Conservation (phyloP, 2,797 vertebrate genomes). For the Phrynocephalus guinanensis region DNA sequence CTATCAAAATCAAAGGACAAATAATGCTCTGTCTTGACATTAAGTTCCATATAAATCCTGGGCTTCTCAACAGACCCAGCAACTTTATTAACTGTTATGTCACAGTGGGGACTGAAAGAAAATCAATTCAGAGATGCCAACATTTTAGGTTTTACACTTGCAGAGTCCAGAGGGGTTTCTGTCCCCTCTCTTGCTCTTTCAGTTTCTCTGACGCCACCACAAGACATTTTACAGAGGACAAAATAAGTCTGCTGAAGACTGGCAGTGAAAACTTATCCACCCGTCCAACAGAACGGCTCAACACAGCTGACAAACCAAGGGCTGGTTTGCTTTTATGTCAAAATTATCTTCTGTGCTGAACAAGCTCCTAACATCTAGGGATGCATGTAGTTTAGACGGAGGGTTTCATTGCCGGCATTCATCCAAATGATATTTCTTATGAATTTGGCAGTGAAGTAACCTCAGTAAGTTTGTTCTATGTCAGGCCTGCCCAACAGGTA, state of each 20-base stretch:
- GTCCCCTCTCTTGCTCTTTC: constrained; percentile 35
- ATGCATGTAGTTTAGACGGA: background rate
- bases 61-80: constrained; percentile 63
- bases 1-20: constrained; percentile 65
- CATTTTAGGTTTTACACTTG: constrained; percentile 60
- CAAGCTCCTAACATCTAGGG: background rate
- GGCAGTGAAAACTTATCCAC: background rate
- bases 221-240: background rate
- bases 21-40: constrained; percentile 66
- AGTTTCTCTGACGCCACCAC: constrained; percentile 4
- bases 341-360: background rate
- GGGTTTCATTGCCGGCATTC: background rate
- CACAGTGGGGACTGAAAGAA: constrained; percentile 63
- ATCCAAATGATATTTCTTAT: background rate
- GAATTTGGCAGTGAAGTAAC: background rate
- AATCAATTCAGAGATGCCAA: constrained; percentile 63
- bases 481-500: too few species aligned
- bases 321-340: background rate
- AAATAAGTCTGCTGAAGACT: background rate
- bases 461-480: background rate
- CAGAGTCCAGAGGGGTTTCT: constrained; percentile 40
- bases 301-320: background rate
- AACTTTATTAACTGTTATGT: constrained; percentile 72
- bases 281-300: background rate
- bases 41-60: constrained; percentile 69